Conservation (phyloP, 2,888 invertebrate species). For the Adelognathus sp. region DNA sequence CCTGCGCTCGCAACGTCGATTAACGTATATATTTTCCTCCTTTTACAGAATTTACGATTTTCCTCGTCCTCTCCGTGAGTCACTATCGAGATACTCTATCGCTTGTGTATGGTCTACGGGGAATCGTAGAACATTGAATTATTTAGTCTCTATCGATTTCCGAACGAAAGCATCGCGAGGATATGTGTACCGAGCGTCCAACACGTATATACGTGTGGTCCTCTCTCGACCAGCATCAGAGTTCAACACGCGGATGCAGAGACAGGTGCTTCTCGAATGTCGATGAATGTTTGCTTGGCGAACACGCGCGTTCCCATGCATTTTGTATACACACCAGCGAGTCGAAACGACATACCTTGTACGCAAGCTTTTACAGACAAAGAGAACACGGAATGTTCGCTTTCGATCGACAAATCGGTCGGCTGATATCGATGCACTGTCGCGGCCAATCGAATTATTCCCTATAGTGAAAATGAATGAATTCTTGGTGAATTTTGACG, state of each 20-base stretch:
- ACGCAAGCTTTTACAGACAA: not conserved
- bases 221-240: not conserved
- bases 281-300: slow-evolving; percentile 5
- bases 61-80: not conserved
- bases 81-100: slow-evolving; percentile 13
- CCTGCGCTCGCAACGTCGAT: not conserved
- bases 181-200: not conserved
- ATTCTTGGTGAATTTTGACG: not conserved
- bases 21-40: not conserved
- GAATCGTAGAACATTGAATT: slow-evolving; percentile 45
- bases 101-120: not conserved
- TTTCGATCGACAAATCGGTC: not conserved
- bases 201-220: not conserved
- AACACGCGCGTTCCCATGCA: not conserved
- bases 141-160: slow-evolving; percentile 48
- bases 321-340: not conserved
- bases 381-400: not conserved
- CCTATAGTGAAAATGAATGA: not conserved
- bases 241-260: not conserved
- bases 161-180: not conserved
- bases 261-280: not conserved
- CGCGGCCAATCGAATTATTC: slow-evolving; percentile 3
- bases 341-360: not conserved
- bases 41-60: not conserved
- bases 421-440: not conserved